Evolutionary conservation across 1,140 invertebrate genomes (phyloP), one percentile per base, ranked within the genome.

Genomic region (Drosophila dunni): DNA sequence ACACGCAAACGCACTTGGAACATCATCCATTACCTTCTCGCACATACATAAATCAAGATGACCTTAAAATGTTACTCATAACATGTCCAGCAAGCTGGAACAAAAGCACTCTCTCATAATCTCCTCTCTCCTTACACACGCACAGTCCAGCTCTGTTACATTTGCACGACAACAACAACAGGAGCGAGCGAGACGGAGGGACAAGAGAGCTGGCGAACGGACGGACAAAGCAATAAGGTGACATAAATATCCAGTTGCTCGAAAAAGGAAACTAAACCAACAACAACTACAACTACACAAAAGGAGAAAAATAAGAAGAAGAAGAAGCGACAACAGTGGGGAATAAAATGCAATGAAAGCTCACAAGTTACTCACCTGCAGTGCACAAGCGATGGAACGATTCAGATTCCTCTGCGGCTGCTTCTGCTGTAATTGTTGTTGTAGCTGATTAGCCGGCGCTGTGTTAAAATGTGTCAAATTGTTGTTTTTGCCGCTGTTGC

Each of bases 41-140:
- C 83, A 82, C 75, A 88, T 86, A 88, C 79, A 88, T 86, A 88
- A 86, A 86, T 86, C 76, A 85, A 67, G 76, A 69, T 86, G 82
- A 88, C 82, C 82, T 86, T 86, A 86, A 85, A 85, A 80, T 44
- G 33, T 68, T 81, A 82, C 76, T 82, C 82, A 86, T 81, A 82
- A 66, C 60, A 82, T 60, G 75, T 57, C 64, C 56, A 82, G 34
- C 20, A 29, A 61, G 56, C 20, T 24, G 44, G 29, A 46, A 53
- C 57, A 62, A 51, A 40, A 57, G 40, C n/a, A 61, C 34, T 13
- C 10, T 36, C 40, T 34, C 34, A 42, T 57, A 36, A 54, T 38
- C 58, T 48, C 58, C 10, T 48, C 20, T 53, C 50, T 7, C 24
- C 3, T 4, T 6, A 29, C 24, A 29, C 24, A 29, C 24, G 6